phyloP scores from a whole-genome alignment of 1,140 invertebrate species.

The Drosophila nigromelanica region DNA sequence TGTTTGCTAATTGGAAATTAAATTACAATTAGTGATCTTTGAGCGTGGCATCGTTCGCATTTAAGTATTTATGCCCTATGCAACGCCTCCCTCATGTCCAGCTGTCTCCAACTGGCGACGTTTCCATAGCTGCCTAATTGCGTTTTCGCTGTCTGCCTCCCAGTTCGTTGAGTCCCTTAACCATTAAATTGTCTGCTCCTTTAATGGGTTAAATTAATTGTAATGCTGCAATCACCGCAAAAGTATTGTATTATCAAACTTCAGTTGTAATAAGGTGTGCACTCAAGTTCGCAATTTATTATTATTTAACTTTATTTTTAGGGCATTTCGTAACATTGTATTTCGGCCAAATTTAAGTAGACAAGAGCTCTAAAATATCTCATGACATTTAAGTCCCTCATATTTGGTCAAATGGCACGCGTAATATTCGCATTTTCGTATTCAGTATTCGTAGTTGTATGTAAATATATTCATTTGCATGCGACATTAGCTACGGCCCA shows the following conservation, averaged over 20 bases:
- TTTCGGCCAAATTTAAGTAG: neutral
- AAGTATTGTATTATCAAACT: neutral
- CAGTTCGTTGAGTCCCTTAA: constrained; percentile 41
- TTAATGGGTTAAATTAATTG: constrained; percentile 74
- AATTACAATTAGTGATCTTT: constrained; percentile 83
- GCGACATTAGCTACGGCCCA: constrained; percentile 16
- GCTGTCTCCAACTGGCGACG: neutral
- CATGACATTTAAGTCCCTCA: neutral
- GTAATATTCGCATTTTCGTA: constrained; percentile 9
- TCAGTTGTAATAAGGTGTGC: neutral
- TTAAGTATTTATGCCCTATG: constrained; percentile 66
- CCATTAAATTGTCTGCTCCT: constrained; percentile 29
- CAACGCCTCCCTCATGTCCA: constrained; percentile 1
- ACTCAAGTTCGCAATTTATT: neutral
- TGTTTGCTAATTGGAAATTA: constrained; percentile 84
- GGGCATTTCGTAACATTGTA: neutral
- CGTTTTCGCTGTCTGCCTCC: constrained; percentile 39
- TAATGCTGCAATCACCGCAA: constrained; percentile 18
- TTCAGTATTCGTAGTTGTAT: constrained; percentile 11
- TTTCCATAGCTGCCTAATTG: constrained; percentile 52
- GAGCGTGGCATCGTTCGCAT: constrained; percentile 66
- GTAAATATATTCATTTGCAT: constrained; percentile 31
- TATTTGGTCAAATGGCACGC: neutral
- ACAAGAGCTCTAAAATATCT: neutral
- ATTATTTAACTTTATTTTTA: neutral